Base-by-base conservation (phyloP, 2,797 vertebrate species). In the Coilia nasus region DNA sequence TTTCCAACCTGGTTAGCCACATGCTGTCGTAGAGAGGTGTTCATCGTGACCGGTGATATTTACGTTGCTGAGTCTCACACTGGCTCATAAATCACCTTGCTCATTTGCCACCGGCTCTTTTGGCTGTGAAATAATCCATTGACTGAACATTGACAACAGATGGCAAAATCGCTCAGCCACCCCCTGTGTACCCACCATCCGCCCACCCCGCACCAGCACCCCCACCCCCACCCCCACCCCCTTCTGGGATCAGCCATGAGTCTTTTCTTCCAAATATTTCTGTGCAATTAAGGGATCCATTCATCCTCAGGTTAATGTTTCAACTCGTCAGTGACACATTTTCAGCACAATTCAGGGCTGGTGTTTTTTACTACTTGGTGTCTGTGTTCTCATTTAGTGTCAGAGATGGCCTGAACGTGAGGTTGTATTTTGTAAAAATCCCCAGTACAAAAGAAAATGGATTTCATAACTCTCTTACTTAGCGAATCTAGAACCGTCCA, bases 131-230 rank as follows among this genome's bases (percentile, higher is more conserved):
- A 95, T 94, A 91, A 90, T 91, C 90, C 86, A 85, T 88, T 86
- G 88, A 92, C 89, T 92, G 93, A 94, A 93, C 92, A 92, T 92
- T 93, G 92, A 94, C 93, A 95, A 94, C 93, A 95, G 94, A 95
- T 94, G 94, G 93, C 90, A 91, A 91, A 94, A 91, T 91, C 86
- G 93, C 91, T 95, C 90, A 92, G 90, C 91, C 89, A 84, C 90
- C 90, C 84, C 88, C 81, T 88, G 88, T 93, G 90, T 41, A 41
- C 35, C 35, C 35, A 41, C 35, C 35, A 41, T 5, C 35, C 35
- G n/a, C n/a, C n/a, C n/a, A n/a, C n/a, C n/a, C n/a, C n/a, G n/a
- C n/a, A n/a, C n/a, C n/a, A n/a, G n/a, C n/a, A n/a, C 35, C 35
- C 35, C 35, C 35, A 5, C 35, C 35, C 35, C 35, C 35, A 1